A percentile compares a stretch with the other conserved stretches of the same genome.
phyloP scores from a whole-genome alignment of 1,140 invertebrate genomes.

The Hirudo medicinalis region DNA sequence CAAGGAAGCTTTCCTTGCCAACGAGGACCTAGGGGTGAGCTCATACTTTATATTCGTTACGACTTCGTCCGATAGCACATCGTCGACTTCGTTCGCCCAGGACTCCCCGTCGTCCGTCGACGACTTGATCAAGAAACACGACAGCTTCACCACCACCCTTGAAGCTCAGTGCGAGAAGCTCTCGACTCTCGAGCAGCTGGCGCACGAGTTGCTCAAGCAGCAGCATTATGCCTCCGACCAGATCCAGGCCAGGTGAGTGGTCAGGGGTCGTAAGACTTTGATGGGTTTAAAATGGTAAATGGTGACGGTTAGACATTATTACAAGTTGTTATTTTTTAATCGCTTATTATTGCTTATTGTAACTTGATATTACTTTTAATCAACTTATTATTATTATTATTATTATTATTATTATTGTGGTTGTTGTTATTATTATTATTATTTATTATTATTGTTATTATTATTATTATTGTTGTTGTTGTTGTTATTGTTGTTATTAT shows the following conservation, averaged over 20 bases:
- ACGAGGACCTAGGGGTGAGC: conserved; percentile 76
- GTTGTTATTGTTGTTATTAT: background rate
- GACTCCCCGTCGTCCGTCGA: conserved; percentile 89
- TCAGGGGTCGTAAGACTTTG: background rate
- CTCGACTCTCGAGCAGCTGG: conserved; percentile 75
- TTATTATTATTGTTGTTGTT: background rate
- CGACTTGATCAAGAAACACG: conserved; percentile 91
- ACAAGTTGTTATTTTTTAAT: background rate
- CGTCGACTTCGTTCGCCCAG: conserved; percentile 26
- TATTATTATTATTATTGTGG: background rate
- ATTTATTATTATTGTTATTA: background rate
- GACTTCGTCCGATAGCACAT: background rate
- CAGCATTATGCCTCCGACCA: conserved; percentile 53
- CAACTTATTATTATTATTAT: background rate
- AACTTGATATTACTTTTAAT: background rate
- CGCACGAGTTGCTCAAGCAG: conserved; percentile 35
- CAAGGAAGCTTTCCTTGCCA: conserved; percentile 90
- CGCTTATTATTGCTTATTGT: background rate
- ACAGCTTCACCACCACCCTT: conserved; percentile 93
- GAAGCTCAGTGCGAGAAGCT: conserved; percentile 96
- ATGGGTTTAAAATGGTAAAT: too few relatives aligned
- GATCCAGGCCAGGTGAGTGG: conserved; percentile 16
- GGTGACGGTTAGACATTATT: too few relatives aligned
- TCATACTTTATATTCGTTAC: background rate
- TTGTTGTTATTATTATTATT: background rate